Conservation (phyloP, 1,140 invertebrate species). For the Meloidogyne hapla region DNA sequence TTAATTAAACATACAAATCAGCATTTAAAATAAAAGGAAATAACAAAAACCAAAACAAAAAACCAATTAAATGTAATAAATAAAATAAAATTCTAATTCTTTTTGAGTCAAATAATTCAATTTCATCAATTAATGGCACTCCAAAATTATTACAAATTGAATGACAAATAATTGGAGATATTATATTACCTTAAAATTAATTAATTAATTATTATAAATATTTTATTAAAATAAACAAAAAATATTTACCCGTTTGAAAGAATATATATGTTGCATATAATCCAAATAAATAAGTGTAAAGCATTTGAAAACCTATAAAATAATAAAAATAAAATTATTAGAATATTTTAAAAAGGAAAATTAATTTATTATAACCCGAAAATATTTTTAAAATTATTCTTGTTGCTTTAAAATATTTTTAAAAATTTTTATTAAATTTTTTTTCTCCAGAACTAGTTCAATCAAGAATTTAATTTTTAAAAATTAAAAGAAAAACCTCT, state of each 20-base stretch:
- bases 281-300: constrained; percentile 36
- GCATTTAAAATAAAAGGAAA: not conserved
- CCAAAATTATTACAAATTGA: constrained; percentile 37
- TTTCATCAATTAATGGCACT: constrained; percentile 24
- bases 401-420: not conserved
- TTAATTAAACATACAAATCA: not conserved
- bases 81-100: constrained; percentile 13
- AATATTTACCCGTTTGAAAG: constrained; percentile 26
- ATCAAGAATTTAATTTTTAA: not conserved
- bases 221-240: not conserved
- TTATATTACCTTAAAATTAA: constrained; percentile 25
- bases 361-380: no score
- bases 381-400: no score
- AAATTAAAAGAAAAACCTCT: constrained; percentile 25
- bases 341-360: not conserved
- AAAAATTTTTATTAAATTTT: not conserved
- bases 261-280: constrained; percentile 34
- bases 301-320: constrained; percentile 36
- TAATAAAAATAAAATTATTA: not conserved
- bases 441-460: not conserved
- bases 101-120: not conserved
- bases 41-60: constrained; percentile 6
- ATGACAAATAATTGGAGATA: constrained; percentile 32
- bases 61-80: constrained; percentile 18
- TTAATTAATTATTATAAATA: not conserved